A percentile compares a stretch with the other conserved stretches of the same genome.
These are phyloP conservation scores for Brachycybe producta DNA, from an alignment of 2,888 invertebrate species.

Conservation along the genomic window DNA sequence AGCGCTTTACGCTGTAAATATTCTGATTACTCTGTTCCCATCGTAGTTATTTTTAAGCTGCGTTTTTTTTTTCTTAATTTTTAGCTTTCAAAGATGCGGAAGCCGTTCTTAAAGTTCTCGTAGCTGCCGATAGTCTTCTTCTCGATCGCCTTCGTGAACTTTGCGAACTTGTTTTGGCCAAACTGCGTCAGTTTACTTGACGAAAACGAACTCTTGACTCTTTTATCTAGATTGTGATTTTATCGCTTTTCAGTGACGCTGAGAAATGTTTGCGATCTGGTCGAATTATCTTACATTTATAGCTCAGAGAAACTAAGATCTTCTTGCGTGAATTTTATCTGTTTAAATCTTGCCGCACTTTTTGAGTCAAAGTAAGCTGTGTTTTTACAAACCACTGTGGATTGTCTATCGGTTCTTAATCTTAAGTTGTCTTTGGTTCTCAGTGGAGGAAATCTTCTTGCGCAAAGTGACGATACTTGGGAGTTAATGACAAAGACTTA, in stretches of 20 bases:
- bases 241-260: slow-evolving; percentile 43
- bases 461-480: slow-evolving; percentile 31
- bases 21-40: not conserved
- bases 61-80: slow-evolving; percentile 27
- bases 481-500: slow-evolving; percentile 31
- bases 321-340: slow-evolving; percentile 63
- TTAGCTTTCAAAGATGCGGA: slow-evolving; percentile 52
- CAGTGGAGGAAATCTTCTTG: slow-evolving; percentile 28
- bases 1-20: slow-evolving; percentile 32
- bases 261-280: slow-evolving; percentile 59
- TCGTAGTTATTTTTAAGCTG: not conserved
- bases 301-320: slow-evolving; percentile 58
- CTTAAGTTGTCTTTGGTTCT: not conserved
- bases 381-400: too few relatives aligned
- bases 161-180: slow-evolving; percentile 52
- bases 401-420: not conserved
- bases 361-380: slow-evolving; percentile 47
- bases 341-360: slow-evolving; percentile 55
- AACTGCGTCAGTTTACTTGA: slow-evolving; percentile 36
- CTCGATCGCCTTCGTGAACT: slow-evolving; percentile 54
- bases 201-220: not conserved
- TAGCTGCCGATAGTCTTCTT: slow-evolving; percentile 67
- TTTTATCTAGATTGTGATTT: not conserved
- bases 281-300: slow-evolving; percentile 61
- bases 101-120: slow-evolving; percentile 56